Percentiles rank a stretch among this genome's conserved stretches.
Evolutionary conservation across 2,113 vertebrate species (phyloP).

Genomic region (Aramus guarauna): DNA sequence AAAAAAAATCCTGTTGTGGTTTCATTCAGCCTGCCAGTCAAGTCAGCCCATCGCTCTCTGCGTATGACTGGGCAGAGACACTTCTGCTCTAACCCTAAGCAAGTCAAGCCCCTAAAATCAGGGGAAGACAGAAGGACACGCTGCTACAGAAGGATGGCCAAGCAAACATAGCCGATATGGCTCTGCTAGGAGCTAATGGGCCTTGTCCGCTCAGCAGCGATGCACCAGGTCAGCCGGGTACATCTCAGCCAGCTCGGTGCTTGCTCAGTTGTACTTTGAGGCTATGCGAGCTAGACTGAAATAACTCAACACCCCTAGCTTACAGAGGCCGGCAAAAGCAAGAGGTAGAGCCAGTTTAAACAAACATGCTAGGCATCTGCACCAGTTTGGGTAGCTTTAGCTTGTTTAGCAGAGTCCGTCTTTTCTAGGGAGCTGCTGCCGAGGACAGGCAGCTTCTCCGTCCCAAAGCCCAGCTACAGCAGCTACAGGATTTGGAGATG

Average conservation of each 20-base stretch:
- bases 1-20: not conserved
- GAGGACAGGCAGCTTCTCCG: not conserved
- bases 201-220: not conserved
- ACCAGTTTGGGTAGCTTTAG: not conserved
- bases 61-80: not conserved
- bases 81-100: not conserved
- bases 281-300: not conserved
- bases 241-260: not conserved
- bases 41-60: not conserved
- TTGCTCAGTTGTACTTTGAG: not conserved
- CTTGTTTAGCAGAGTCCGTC: not conserved
- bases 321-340: not conserved
- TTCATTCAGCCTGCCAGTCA: not conserved
- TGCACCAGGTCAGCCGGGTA: not conserved
- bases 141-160: not conserved
- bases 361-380: rapidly evolving
- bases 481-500: not conserved
- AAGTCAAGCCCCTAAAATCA: not conserved
- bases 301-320: not conserved
- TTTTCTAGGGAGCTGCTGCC: not conserved
- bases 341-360: not conserved
- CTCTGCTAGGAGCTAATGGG: not conserved
- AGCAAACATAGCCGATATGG: not conserved
- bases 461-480: not conserved
- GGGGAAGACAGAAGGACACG: not conserved